Percentiles rank a stretch among this genome's conserved stretches.
Conservation (phyloP, 64 coral and sea anemone species). For the Astreopora myriophthalma region DNA sequence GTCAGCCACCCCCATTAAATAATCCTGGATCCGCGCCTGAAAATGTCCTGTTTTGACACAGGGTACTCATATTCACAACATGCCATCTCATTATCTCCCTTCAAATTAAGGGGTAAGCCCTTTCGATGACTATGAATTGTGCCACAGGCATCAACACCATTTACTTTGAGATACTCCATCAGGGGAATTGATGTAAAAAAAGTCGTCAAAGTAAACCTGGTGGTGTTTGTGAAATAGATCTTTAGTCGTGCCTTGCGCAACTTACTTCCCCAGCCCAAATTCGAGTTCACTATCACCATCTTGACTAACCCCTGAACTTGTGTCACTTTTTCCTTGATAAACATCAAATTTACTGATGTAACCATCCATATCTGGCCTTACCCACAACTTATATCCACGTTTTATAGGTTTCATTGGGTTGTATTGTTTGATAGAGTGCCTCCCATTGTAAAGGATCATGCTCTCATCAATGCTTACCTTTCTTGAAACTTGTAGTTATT, state of each 20-base stretch:
- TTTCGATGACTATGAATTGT: slow-evolving; percentile 18
- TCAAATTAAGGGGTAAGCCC: slow-evolving; percentile 37
- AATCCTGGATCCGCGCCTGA: neutral
- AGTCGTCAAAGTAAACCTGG: too few relatives aligned
- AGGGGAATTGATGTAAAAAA: slow-evolving; percentile 66
- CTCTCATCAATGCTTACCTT: too few relatives aligned
- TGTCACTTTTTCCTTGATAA: neutral
- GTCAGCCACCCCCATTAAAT: too few relatives aligned
- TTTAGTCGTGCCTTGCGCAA: neutral
- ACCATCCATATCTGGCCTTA: too few relatives aligned
- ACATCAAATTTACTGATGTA: too few relatives aligned
- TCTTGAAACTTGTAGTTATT: slow-evolving; percentile 59
- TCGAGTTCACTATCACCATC: neutral
- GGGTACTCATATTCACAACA: slow-evolving; percentile 31
- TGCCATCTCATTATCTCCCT: neutral
- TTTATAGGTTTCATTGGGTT: too few relatives aligned
- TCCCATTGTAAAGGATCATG: too few relatives aligned
- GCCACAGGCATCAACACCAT: too few relatives aligned
- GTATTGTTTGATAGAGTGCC: too few relatives aligned
- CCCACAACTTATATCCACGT: too few relatives aligned
- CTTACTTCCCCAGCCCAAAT: neutral
- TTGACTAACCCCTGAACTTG: neutral
- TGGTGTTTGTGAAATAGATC: slow-evolving; percentile 35
- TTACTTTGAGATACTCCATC: slow-evolving; percentile 65
- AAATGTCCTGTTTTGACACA: slow-evolving; percentile 36